A percentile compares a stretch with the other conserved stretches of the same genome.
Conservation (phyloP, 2,113 vertebrate species). For the Sarotherodon lohbergeri region DNA sequence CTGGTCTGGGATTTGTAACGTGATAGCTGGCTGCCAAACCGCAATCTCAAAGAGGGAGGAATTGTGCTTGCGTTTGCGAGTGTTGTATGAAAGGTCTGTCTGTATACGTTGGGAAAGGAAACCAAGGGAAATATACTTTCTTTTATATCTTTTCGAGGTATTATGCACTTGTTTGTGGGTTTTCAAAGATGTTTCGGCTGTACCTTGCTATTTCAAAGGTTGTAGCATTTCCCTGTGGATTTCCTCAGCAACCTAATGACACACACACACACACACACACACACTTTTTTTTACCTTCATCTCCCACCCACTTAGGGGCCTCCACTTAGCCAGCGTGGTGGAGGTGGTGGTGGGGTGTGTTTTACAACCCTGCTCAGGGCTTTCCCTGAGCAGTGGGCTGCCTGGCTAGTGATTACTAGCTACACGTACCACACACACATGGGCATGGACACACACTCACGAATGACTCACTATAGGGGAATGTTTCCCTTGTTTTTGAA, state of each 20-base stretch:
- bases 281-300: slow-evolving; percentile 30
- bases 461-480: slow-evolving; percentile 60
- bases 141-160: background rate
- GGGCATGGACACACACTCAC: slow-evolving; percentile 17
- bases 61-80: slow-evolving; percentile 70
- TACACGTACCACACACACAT: slow-evolving; percentile 18
- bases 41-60: slow-evolving; percentile 70
- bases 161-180: background rate
- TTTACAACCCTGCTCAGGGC: slow-evolving; percentile 61
- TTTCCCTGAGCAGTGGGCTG: slow-evolving; percentile 61
- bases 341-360: background rate
- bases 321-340: slow-evolving; percentile 32
- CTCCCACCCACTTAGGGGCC: slow-evolving; percentile 60
- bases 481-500: slow-evolving; percentile 65
- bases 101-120: slow-evolving; percentile 18
- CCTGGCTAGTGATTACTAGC: slow-evolving; percentile 54
- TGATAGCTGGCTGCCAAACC: slow-evolving; percentile 72
- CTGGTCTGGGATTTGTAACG: slow-evolving; percentile 73
- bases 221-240: slow-evolving; percentile 19
- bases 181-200: background rate
- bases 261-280: background rate
- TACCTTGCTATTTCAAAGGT: slow-evolving; percentile 3
- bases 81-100: slow-evolving; percentile 63
- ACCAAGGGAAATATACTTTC: background rate
- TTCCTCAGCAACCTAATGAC: slow-evolving; percentile 13